Evolutionary conservation across 2,797 vertebrate genomes (phyloP).

Genomic region (Macroramphosus scolopax): DNA sequence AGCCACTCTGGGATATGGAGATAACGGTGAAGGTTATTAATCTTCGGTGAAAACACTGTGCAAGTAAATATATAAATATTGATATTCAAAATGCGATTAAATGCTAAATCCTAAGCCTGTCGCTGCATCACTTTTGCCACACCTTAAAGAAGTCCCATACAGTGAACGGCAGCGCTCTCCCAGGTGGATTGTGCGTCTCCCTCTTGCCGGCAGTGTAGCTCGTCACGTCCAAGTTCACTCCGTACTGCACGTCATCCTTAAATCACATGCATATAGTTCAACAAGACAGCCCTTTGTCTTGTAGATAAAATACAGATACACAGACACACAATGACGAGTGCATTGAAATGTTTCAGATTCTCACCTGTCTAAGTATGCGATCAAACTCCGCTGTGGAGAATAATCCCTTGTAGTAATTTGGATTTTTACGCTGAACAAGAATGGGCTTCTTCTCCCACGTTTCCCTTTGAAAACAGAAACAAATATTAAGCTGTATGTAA

Average conservation of each 20-base stretch:
- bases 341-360: background rate
- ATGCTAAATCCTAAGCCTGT: too few relatives aligned
- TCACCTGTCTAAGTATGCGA: conserved; percentile 81
- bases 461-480: conserved; percentile 61
- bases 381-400: conserved; percentile 93
- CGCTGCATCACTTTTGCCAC: too few relatives aligned
- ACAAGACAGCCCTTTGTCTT: background rate
- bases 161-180: conserved; percentile 85
- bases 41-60: too few relatives aligned
- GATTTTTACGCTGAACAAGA: conserved; percentile 82
- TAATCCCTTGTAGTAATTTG: conserved; percentile 85
- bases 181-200: conserved; percentile 89
- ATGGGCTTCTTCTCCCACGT: conserved; percentile 91
- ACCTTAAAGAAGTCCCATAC: conserved; percentile 91
- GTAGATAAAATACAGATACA: background rate
- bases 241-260: conserved; percentile 86
- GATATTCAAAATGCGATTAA: too few relatives aligned
- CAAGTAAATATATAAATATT: too few relatives aligned
- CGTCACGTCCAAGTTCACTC: conserved; percentile 93
- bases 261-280: background rate
- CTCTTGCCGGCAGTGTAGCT: conserved; percentile 86
- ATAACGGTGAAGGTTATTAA: conserved; percentile 1
- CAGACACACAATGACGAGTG: background rate
- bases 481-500: background rate
- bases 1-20: conserved; percentile 78